Percentiles rank a stretch among this genome's conserved stretches.
phyloP scores from a whole-genome alignment of 2,113 vertebrate species.

The Phaethon lepturus region DNA sequence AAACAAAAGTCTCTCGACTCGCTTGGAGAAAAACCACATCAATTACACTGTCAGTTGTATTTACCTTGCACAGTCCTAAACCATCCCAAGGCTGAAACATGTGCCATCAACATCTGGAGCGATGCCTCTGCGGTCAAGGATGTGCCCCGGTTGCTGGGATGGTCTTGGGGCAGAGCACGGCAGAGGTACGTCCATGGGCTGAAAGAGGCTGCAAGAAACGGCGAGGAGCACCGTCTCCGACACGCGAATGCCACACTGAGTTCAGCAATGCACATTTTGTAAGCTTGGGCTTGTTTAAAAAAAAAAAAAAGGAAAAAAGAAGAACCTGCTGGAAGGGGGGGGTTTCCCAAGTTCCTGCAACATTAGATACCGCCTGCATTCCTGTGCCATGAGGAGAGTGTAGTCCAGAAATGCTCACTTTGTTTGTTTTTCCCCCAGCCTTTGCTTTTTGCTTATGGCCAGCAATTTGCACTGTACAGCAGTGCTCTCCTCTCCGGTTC shows the following conservation, averaged over 20 bases:
- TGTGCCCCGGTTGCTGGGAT: neutral
- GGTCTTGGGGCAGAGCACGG: neutral
- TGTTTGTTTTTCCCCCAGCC: neutral
- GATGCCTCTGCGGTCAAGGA: neutral
- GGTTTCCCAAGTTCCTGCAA: conserved; percentile 11
- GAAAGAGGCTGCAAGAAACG: neutral
- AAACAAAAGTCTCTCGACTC: conserved; percentile 24
- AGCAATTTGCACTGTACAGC: neutral
- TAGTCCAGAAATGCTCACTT: neutral
- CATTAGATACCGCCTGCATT: neutral
- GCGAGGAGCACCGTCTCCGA: neutral
- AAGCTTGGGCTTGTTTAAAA: neutral
- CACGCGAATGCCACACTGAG: neutral
- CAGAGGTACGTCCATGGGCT: neutral
- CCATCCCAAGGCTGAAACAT: neutral
- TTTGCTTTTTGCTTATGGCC: neutral
- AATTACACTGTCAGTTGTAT: neutral
- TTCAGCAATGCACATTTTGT: neutral
- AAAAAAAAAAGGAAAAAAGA: neutral
- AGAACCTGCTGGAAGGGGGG: neutral
- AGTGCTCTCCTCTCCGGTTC: neutral
- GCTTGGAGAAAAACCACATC: conserved; percentile 19
- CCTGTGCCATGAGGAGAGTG: neutral
- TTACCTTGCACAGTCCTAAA: neutral
- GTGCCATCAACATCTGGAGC: neutral